Conservation (phyloP, 2,888 invertebrate genomes). For the Boloria selene region DNA sequence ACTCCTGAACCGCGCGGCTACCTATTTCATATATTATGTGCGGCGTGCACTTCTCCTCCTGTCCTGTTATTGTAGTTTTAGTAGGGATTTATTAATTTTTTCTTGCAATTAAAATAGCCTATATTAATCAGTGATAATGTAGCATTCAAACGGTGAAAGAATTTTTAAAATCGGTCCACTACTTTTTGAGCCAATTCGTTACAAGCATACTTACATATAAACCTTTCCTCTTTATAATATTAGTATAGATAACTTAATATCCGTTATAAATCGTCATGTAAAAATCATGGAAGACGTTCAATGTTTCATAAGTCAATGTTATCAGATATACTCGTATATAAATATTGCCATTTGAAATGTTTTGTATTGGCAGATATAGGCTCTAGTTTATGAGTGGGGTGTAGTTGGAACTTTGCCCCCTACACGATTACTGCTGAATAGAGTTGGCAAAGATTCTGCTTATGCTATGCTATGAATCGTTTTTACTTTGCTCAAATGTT, state of each 20-base stretch:
- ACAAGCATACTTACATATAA: no score
- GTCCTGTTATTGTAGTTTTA: no score
- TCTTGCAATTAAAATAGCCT: no score
- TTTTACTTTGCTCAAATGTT: constrained; percentile 8
- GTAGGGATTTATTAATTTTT: no score
- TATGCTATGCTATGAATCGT: constrained; percentile 11
- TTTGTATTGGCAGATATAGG: constrained; percentile 22
- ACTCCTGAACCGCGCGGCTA: no score
- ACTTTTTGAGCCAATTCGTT: no score
- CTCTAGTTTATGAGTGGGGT: constrained; percentile 12
- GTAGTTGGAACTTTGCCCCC: constrained; percentile 15
- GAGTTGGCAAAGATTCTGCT: constrained; percentile 13
- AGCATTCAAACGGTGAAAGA: no score
- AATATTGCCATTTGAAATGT: constrained; percentile 20
- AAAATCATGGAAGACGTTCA: constrained; percentile 2
- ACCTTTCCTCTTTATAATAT: no score
- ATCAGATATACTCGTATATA: constrained; percentile 16
- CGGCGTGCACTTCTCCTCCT: no score
- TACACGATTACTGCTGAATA: constrained; percentile 8
- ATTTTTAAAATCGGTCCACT: no score
- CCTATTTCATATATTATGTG: no score
- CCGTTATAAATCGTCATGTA: background rate
- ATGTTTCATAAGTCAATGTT: constrained; percentile 13
- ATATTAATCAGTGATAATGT: no score
- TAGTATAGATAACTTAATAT: background rate